These are phyloP conservation scores for Chelonus formosanus DNA, from an alignment of 2,888 invertebrate genomes.

Conservation along the genomic window DNA sequence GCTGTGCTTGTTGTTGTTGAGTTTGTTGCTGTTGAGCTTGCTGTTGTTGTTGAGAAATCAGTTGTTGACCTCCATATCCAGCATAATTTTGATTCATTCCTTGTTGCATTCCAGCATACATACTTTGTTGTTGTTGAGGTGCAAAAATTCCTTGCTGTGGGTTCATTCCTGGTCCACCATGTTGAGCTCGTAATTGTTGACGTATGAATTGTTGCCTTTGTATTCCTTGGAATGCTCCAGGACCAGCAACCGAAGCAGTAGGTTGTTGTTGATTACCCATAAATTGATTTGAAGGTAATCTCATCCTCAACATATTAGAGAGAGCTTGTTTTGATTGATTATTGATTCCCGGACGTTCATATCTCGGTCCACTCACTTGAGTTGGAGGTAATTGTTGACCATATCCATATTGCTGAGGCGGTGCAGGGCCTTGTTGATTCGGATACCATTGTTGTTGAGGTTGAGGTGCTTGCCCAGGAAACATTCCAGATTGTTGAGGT, in stretches of 20 bases:
- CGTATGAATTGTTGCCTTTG: slow-evolving; percentile 65
- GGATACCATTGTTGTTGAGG: slow-evolving; percentile 66
- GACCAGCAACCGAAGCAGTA: slow-evolving; percentile 55
- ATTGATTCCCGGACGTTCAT: slow-evolving; percentile 68
- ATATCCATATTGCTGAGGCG: slow-evolving; percentile 65
- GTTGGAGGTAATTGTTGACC: slow-evolving; percentile 66
- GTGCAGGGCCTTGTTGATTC: slow-evolving; percentile 57
- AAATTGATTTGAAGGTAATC: slow-evolving; percentile 72
- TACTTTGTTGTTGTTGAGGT: slow-evolving; percentile 68
- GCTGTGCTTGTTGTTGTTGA: slow-evolving; percentile 64
- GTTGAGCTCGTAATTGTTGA: slow-evolving; percentile 59
- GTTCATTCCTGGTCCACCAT: slow-evolving; percentile 63
- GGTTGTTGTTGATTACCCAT: slow-evolving; percentile 61
- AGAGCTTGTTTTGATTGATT: slow-evolving; percentile 85
- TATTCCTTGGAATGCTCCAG: slow-evolving; percentile 62
- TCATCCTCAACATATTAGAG: slow-evolving; percentile 83
- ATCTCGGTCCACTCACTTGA: slow-evolving; percentile 57
- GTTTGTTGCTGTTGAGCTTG: slow-evolving; percentile 61
- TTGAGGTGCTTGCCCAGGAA: slow-evolving; percentile 65
- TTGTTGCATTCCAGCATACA: slow-evolving; percentile 66
- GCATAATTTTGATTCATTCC: slow-evolving; percentile 74
- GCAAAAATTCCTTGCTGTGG: slow-evolving; percentile 67
- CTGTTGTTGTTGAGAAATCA: slow-evolving; percentile 57
- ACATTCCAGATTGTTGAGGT: slow-evolving; percentile 67
- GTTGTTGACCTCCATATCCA: slow-evolving; percentile 69